Base-by-base conservation (phyloP, 2,113 vertebrate species). In the Alces alces region DNA sequence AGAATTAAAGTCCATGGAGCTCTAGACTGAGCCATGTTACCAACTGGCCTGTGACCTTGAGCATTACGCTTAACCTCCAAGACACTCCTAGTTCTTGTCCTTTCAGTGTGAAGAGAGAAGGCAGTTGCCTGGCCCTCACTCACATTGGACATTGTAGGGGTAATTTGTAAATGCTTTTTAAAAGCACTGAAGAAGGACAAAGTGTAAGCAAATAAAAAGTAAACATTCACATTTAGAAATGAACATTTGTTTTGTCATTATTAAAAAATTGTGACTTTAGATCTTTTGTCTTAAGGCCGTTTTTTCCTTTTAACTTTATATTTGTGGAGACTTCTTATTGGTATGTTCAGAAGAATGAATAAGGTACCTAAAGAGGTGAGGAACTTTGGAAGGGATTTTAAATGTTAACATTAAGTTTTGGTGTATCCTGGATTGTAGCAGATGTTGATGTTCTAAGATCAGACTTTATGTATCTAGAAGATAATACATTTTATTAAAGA, bases 191-290 rank as follows among this genome's bases (percentile, higher is more conserved):
- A 95, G 73, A 95, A 92, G 60, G 83, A 87, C 54, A 97, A 76
- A 79, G 80, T 93, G 27, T 25, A 66, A 64, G 28, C 76, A 94
- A 97, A 97, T 57, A 90, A 57, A 82, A 92, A 91, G 58, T 90
- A 93, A 89, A 87, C 89, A 60, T 91, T 86, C 64, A 33, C 36
- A 92, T 95, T 93, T 94, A 93, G 84, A 84, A 94, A 86, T 92
- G 21, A 60, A 50, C 93, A 15, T 93, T 93, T 95, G 25, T 96
- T 97, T 82, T 82, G 91, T 85, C 54, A 27, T 96, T 91, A 80
- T 93, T 94, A 94, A 58, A 95, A 94, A 87, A 85, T 96, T 87
- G 50, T 96, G 52, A 79, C 21, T 66, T 92, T 45, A 54, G 28
- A 86, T 61, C 23, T 66, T 94, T 92, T 92, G 79, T 89, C 87